Percentiles rank a stretch among this genome's conserved stretches.
phyloP scores from a whole-genome alignment of 2,797 vertebrate species.

The Acanthiza pusilla region DNA sequence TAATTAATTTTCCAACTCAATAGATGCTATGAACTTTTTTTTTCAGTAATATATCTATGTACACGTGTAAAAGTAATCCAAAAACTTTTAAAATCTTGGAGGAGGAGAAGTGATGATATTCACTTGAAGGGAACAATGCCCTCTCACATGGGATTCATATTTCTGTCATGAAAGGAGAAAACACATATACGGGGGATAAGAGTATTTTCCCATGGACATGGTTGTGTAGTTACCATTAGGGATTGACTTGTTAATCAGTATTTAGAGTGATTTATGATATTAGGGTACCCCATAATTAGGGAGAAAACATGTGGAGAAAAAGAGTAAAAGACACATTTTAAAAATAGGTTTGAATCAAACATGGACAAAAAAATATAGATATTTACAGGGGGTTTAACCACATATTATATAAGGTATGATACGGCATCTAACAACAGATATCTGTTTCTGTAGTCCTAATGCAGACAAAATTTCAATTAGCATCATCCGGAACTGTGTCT shows the following conservation, averaged over 20 bases:
- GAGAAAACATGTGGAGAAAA: background rate
- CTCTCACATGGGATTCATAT: background rate
- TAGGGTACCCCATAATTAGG: background rate
- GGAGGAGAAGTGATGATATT: background rate
- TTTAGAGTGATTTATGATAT: background rate
- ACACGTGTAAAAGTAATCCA: constrained; percentile 50
- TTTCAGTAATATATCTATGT: constrained; percentile 13
- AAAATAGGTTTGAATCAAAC: background rate
- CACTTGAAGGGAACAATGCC: background rate
- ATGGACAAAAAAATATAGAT: background rate
- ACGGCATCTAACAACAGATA: background rate
- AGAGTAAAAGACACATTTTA: background rate
- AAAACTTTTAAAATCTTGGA: constrained; percentile 15
- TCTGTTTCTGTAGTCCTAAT: background rate
- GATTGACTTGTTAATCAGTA: background rate
- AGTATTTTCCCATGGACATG: background rate
- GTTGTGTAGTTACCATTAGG: background rate
- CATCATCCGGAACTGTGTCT: background rate
- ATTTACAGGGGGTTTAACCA: background rate
- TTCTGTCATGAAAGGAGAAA: constrained; percentile 1
- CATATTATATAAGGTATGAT: background rate
- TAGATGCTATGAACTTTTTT: constrained; percentile 50
- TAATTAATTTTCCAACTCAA: constrained; percentile 74
- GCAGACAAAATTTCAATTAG: background rate
- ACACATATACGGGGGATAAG: background rate